These are phyloP conservation scores for Coecobrya sp. DNA, from an alignment of 2,888 invertebrate species.

Conservation along the genomic window DNA sequence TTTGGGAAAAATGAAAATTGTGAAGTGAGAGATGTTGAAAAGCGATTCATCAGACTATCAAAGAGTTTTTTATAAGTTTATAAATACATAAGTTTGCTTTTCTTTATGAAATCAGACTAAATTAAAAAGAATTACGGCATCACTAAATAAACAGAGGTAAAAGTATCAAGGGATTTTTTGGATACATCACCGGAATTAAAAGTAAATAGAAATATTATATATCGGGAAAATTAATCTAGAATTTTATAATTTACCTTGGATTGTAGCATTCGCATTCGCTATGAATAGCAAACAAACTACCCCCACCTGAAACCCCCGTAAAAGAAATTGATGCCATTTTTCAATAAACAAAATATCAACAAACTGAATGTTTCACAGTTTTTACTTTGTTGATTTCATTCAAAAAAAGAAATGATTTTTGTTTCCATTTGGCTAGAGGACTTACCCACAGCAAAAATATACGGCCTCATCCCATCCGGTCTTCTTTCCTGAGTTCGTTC, in stretches of 20 bases:
- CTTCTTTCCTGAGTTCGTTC: slow-evolving; percentile 90
- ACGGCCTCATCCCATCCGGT: slow-evolving; percentile 91
- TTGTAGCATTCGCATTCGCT: slow-evolving; percentile 92
- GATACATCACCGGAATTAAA: too few species aligned
- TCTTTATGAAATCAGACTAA: not conserved
- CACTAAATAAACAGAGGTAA: not conserved
- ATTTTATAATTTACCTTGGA: slow-evolving; percentile 88
- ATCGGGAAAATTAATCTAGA: too few species aligned
- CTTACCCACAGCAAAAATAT: slow-evolving; percentile 90
- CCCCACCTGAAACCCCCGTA: slow-evolving; percentile 89
- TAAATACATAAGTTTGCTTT: too few species aligned
- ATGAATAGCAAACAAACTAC: slow-evolving; percentile 92
- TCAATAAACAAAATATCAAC: not conserved
- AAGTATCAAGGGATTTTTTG: too few species aligned
- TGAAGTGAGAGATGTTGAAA: too few species aligned
- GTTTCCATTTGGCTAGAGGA: not conserved
- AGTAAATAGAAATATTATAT: too few species aligned
- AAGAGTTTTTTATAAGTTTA: too few species aligned
- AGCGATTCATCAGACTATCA: too few species aligned
- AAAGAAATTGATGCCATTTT: slow-evolving; percentile 16
- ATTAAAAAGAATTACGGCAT: not conserved
- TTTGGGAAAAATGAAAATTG: too few species aligned
- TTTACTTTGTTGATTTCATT: slow-evolving; percentile 4
- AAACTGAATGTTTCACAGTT: not conserved
- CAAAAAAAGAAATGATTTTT: too few species aligned